phyloP scores from a whole-genome alignment of 2,113 vertebrate genomes.

The Emydocephalus ijimae region DNA sequence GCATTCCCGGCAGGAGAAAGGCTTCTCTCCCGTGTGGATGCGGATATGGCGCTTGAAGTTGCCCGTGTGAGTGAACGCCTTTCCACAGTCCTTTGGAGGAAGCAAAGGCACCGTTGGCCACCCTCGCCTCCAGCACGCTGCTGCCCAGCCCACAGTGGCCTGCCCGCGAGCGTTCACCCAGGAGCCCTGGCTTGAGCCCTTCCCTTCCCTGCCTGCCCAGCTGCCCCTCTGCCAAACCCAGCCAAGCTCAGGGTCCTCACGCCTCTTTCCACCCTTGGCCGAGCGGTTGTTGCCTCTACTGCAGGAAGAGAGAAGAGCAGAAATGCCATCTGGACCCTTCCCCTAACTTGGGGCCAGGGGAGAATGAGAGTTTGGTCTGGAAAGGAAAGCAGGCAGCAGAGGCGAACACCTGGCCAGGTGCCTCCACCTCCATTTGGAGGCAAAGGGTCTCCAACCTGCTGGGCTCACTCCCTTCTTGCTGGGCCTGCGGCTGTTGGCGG shows the following conservation, averaged over 20 bases:
- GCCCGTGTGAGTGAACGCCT: constrained; percentile 95
- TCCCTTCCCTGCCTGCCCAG: background rate
- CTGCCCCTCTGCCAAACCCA: background rate
- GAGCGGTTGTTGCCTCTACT: background rate
- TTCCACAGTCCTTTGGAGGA: constrained; percentile 84
- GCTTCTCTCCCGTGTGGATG: constrained; percentile 96
- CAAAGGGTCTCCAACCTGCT: background rate
- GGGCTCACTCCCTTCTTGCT: background rate
- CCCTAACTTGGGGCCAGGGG: background rate
- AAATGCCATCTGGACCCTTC: too few relatives aligned
- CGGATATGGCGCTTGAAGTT: constrained; percentile 98
- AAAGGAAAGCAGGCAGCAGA: background rate
- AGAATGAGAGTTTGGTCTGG: background rate
- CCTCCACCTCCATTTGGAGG: too few relatives aligned
- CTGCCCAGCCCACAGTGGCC: background rate
- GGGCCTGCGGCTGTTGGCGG: background rate
- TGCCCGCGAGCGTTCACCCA: too few relatives aligned
- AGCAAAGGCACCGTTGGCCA: rapidly evolving
- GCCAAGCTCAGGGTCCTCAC: background rate
- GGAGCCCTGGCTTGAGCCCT: background rate
- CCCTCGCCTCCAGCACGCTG: background rate
- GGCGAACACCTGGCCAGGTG: background rate
- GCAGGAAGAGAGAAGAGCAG: background rate
- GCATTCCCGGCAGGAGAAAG: constrained; percentile 92
- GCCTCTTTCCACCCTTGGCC: background rate